These are phyloP conservation scores for Meliscaeva auricollis DNA, from an alignment of 2,888 invertebrate genomes.

Conservation along the genomic window DNA sequence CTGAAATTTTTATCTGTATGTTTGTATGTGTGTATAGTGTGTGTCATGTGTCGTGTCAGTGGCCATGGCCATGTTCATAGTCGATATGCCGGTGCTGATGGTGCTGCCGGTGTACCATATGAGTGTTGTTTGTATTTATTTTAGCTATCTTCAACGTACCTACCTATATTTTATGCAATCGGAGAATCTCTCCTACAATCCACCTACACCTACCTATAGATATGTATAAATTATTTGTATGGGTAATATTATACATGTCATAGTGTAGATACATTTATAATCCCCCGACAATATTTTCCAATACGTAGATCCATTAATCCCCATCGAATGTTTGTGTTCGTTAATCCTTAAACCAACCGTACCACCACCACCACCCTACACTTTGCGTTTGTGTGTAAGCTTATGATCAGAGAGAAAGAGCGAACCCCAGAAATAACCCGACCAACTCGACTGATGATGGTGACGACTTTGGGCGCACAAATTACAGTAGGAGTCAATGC, in stretches of 20 bases:
- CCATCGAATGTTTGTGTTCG: constrained; percentile 79
- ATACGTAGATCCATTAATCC: constrained; percentile 76
- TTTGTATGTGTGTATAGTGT: not conserved
- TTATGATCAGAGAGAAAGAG: constrained; percentile 30
- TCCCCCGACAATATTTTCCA: constrained; percentile 76
- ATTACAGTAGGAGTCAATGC: constrained; percentile 56
- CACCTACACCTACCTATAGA: not conserved
- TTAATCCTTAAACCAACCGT: constrained; percentile 83
- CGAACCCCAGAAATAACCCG: constrained; percentile 33
- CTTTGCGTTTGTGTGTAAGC: constrained; percentile 25
- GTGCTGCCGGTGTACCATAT: no score
- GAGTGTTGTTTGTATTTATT: not conserved
- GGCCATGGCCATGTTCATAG: not conserved
- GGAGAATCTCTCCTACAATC: not conserved
- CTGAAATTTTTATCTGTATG: constrained; percentile 2
- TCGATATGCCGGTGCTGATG: not conserved
- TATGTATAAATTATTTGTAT: not conserved
- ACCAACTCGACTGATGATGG: not conserved
- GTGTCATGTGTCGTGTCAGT: not conserved
- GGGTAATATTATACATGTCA: not conserved
- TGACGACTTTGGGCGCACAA: constrained; percentile 14
- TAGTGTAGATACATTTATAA: constrained; percentile 71
- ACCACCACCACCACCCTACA: constrained; percentile 26
- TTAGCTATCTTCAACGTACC: not conserved
- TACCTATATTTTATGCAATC: constrained; percentile 11